These are phyloP conservation scores for Sula dactylatra DNA, from an alignment of 2,113 vertebrate genomes.

Conservation along the genomic window DNA sequence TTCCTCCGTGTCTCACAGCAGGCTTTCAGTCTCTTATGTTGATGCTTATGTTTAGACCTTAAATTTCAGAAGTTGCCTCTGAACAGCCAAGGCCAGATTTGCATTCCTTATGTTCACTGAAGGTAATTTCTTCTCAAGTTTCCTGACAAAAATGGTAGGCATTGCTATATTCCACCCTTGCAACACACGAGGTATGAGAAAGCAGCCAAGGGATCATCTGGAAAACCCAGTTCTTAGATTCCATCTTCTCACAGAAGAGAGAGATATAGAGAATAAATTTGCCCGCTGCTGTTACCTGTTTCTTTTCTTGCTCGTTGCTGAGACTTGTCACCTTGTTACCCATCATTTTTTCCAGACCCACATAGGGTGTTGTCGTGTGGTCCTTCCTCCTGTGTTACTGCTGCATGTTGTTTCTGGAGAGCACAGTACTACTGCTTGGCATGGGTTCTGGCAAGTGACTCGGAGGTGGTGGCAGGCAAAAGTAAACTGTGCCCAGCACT, in stretches of 20 bases:
- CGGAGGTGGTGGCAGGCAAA: background rate
- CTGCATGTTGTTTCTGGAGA: conserved; percentile 1
- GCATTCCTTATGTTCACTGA: background rate
- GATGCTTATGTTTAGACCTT: background rate
- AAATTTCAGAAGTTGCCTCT: background rate
- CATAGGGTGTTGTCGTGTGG: background rate
- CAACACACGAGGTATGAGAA: background rate
- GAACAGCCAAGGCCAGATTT: background rate
- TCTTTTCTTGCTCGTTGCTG: background rate
- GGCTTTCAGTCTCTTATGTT: background rate
- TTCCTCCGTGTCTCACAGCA: background rate
- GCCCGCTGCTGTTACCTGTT: background rate
- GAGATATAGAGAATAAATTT: background rate
- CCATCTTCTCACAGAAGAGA: background rate
- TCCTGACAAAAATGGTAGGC: background rate
- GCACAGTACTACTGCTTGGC: background rate
- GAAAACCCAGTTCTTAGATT: background rate
- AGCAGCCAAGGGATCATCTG: background rate
- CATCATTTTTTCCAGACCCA: background rate
- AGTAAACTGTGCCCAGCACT: background rate
- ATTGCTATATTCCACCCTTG: background rate
- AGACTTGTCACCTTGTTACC: background rate
- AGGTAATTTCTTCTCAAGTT: background rate
- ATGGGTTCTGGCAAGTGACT: background rate
- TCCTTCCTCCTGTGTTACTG: background rate